These are phyloP conservation scores for Rostratula benghalensis DNA, from an alignment of 2,113 vertebrate species.

Conservation along the genomic window DNA sequence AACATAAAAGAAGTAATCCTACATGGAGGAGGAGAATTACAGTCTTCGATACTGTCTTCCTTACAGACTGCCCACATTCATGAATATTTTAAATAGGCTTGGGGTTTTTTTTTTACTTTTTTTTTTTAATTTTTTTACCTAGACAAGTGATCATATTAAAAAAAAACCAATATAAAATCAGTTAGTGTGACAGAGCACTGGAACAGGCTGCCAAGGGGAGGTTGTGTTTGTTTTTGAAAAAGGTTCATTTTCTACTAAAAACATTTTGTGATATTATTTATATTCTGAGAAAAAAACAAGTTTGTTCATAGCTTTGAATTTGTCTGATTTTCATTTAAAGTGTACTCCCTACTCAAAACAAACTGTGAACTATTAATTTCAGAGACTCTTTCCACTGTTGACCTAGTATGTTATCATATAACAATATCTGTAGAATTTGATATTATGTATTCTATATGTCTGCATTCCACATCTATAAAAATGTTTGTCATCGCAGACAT, in stretches of 20 bases:
- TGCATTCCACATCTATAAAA: neutral
- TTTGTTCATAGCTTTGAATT: neutral
- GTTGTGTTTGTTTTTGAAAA: neutral
- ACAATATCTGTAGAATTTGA: neutral
- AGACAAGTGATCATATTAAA: neutral
- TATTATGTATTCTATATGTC: neutral
- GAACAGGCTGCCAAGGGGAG: too few species aligned
- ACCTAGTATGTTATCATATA: neutral
- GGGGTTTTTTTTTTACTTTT: too few species aligned
- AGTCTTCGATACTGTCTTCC: neutral
- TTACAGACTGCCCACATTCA: neutral
- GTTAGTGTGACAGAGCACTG: neutral
- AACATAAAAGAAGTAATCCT: neutral
- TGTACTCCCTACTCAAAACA: accelerated
- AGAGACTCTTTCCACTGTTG: neutral
- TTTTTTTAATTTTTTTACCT: neutral
- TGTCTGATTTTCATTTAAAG: neutral
- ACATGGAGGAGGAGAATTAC: neutral
- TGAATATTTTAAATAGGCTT: neutral
- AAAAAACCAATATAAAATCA: neutral
- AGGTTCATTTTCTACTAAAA: neutral
- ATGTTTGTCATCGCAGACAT: neutral
- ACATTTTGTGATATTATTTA: neutral
- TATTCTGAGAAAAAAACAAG: neutral
- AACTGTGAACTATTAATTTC: neutral